phyloP scores from a whole-genome alignment of 1,140 invertebrate species.

The Drosophila kanapiae region DNA sequence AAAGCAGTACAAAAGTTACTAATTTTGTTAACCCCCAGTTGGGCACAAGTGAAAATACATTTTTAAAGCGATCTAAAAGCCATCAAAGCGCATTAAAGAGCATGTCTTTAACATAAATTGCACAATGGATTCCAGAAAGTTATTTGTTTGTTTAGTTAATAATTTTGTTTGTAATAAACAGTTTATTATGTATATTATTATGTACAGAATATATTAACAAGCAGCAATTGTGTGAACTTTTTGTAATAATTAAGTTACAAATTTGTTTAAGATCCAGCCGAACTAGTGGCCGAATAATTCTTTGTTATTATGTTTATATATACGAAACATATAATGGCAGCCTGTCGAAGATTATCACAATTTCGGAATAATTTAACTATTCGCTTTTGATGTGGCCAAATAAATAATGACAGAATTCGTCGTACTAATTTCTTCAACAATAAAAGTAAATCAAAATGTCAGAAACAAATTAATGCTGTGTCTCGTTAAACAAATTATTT shows the following conservation, averaged over 20 bases:
- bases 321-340: too few relatives aligned
- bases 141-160: not conserved
- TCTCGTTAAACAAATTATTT: slow-evolving; percentile 3
- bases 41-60: not conserved
- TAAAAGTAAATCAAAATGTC: not conserved
- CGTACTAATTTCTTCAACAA: not conserved
- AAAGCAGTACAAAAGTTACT: slow-evolving; percentile 7
- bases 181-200: not conserved
- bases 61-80: not conserved
- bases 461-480: not conserved
- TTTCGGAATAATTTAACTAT: not conserved
- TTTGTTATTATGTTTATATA: not conserved
- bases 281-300: not conserved
- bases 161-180: not conserved
- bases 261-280: not conserved
- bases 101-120: not conserved
- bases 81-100: not conserved
- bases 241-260: not conserved
- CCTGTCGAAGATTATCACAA: not conserved
- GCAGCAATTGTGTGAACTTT: too few relatives aligned
- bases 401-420: not conserved
- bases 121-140: not conserved
- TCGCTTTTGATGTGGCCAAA: slow-evolving; percentile 1
- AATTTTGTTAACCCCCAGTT: not conserved
- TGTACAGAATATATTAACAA: not conserved